Percentiles rank a stretch among this genome's conserved stretches.
Evolutionary conservation across 1,140 invertebrate genomes (phyloP).

Genomic region (Fopius arisanus): DNA sequence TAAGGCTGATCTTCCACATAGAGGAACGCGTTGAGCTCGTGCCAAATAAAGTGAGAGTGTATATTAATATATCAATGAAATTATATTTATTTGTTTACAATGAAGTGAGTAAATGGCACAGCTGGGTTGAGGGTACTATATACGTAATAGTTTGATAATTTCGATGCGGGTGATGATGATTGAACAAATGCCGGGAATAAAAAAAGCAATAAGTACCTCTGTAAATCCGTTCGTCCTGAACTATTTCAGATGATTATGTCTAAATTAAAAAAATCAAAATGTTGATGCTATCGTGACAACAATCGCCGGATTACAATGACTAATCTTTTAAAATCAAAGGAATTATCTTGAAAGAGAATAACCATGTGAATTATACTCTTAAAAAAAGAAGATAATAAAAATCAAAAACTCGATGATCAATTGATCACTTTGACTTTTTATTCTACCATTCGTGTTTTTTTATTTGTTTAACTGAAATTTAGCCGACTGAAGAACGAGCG

Average conservation of each 20-base stretch:
- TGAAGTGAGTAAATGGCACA: conserved; percentile 22
- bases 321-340: conserved; percentile 1
- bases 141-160: neutral
- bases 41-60: conserved; percentile 24
- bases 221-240: conserved; percentile 1
- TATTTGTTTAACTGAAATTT: too few species aligned
- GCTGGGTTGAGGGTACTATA: neutral
- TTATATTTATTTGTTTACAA: conserved; percentile 51
- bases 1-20: conserved; percentile 45
- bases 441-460: too few species aligned
- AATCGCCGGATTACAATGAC: neutral
- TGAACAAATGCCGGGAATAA: neutral
- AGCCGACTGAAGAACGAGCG: too few species aligned
- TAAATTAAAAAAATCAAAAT: neutral
- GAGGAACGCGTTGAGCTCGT: conserved; percentile 40
- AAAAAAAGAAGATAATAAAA: neutral
- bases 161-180: conserved; percentile 23
- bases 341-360: neutral
- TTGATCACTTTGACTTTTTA: too few species aligned
- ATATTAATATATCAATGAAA: conserved; percentile 14
- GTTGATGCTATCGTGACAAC: neutral
- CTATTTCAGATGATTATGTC: conserved; percentile 15
- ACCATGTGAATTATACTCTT: conserved; percentile 5
- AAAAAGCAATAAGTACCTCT: conserved; percentile 18
- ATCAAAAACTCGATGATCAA: neutral